Evolutionary conservation across 2,113 vertebrate genomes (phyloP), one percentile per base, ranked within the genome.

Genomic region (Neopipo cinnamomea): DNA sequence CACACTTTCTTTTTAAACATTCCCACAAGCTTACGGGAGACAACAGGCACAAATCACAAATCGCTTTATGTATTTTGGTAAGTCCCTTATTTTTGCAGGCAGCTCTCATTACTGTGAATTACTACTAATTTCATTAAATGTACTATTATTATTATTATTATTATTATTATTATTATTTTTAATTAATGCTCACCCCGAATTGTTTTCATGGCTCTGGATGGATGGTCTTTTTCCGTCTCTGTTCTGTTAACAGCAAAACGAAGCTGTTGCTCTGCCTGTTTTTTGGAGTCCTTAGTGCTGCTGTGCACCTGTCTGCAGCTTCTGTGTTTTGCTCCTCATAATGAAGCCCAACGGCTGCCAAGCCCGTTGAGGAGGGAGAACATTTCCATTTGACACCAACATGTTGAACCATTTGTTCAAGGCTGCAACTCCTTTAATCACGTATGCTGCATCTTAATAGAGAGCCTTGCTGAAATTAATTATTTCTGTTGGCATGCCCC

Each of bases 401-500:
- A 42, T 82, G 85, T 86, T 75, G 91, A 93, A 75, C 88, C 76
- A 65, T 95, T 95, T 93, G 95, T 92, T 96, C 79, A 37, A 68
- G 92, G 33, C 80, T 85, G 70, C 85, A 61, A 46, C 58, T 91
- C 83, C 95, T 94, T 75, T 91, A 81, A 92, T 93, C 8, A 56
- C 72, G 20, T n/a, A 8, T 53, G 56, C 73, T 91, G 92, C 85
- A 53, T 81, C 88, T 82, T 94, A 91, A 91, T 91, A 75, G 70
- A 91, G 37, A 89, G 70, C 62, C 85, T 84, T 65, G 88, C 35
- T 78, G 85, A 75, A 93, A 90, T 95, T 89, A 91, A 95, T 95
- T 65, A 85, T 93, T 94, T 92, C 88, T 95, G 65, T 85, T 94
- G 95, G 91, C 93, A 58, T 65, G 55, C 22, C 79, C 55, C 68